phyloP scores from a whole-genome alignment of 92 coral and sea anemone species.

The Isaurus tuberculatus region DNA sequence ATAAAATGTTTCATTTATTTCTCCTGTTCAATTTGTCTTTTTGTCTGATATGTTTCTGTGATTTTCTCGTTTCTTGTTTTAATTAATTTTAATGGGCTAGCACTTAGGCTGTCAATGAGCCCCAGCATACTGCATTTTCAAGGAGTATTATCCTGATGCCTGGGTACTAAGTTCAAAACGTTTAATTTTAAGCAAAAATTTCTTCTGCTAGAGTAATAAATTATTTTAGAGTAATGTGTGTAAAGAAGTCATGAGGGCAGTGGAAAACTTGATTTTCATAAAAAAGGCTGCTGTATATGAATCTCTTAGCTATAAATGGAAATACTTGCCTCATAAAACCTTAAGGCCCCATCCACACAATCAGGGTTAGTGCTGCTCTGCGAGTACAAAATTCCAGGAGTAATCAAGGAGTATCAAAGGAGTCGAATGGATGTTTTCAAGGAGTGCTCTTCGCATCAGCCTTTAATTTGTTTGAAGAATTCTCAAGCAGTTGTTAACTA shows the following conservation, averaged over 20 bases:
- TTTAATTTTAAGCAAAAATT: neutral
- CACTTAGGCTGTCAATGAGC: conserved; percentile 1
- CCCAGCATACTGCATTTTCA: neutral
- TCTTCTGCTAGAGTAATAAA: conserved; percentile 1
- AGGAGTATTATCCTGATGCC: conserved; percentile 2
- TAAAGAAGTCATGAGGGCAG: too few species aligned
- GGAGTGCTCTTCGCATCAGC: too few species aligned
- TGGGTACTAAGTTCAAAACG: conserved; percentile 1
- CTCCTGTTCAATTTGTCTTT: neutral
- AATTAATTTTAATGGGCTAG: neutral
- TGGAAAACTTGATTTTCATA: too few species aligned
- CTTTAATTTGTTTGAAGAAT: too few species aligned
- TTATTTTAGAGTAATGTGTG: too few species aligned
- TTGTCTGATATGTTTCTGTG: conserved; percentile 1
- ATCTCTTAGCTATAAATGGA: too few species aligned
- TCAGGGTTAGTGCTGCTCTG: neutral
- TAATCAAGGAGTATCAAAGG: too few species aligned
- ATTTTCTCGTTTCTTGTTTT: neutral
- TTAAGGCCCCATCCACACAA: too few species aligned
- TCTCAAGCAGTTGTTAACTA: neutral
- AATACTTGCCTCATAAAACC: too few species aligned
- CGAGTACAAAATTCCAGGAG: too few species aligned
- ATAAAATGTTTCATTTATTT: neutral
- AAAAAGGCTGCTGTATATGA: too few species aligned
- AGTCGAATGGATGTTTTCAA: too few species aligned